Evolutionary conservation across 2,797 vertebrate genomes (phyloP), one percentile per base, ranked within the genome.

Genomic region (Centropyge bicolor): DNA sequence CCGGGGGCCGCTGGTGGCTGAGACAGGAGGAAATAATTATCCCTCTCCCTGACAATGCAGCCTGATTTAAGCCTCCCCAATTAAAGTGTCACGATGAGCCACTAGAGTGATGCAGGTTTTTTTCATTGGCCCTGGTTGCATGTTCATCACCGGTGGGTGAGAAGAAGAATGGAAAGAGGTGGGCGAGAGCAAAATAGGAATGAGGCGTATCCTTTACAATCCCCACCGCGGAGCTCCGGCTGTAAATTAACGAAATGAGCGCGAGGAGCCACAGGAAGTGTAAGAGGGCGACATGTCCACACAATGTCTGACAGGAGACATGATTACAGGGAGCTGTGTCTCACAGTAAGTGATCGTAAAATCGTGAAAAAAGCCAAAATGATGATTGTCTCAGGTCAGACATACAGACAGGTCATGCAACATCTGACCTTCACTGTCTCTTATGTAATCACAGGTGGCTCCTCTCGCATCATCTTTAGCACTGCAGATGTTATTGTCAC

Each of bases 1-100:
- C 22, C 12, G 27, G 24, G 68, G 63, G 49, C 78, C 14, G 24
- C 62, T 74, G 78, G 80, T 84, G 74, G 76, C 40, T 55, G 73
- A 88, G 87, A 88, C 92, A 90, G 76, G 82, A 84, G 90, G 88
- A 91, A 92, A 93, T 93, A 92, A 94, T 94, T 91, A 93, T 76
- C 89, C 74, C 74, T 76, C 66, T 78, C 70, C 64, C 61, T 82
- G 76, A 91, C 88, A 92, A 84, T 84, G 57, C 70, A 80, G 81
- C 62, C 82, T 90, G 91, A 94, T 93, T 94, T 93, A 94, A 76
- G 52, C 88, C 88, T 89, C 84, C 78, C 81, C 86, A 91, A 91
- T 94, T 91, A 92, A 95, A 93, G 84, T 88, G 92, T 93, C 93
- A 92, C 83, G 78, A 76, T 62, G 71, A 83, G 71, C 80, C 78